phyloP scores from a whole-genome alignment of 2,797 vertebrate genomes.

The Dermochelys coriacea region DNA sequence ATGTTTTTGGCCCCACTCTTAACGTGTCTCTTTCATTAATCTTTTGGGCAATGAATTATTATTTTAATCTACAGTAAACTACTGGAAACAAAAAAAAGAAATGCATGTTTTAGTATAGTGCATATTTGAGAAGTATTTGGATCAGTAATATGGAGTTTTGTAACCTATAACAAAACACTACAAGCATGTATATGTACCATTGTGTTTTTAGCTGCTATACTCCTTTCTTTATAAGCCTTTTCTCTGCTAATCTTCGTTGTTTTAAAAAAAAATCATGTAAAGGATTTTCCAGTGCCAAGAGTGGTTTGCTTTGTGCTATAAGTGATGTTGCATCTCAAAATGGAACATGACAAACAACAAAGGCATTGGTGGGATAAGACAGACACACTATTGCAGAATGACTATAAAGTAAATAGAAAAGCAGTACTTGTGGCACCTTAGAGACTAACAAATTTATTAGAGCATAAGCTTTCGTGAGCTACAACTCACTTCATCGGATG shows the following conservation, averaged over 20 bases:
- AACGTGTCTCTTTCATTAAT: background rate
- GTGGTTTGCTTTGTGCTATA: background rate
- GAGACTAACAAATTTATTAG: too few species aligned
- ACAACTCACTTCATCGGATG: too few species aligned
- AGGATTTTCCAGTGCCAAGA: background rate
- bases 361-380: background rate
- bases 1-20: background rate
- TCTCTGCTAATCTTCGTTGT: background rate
- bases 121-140: background rate
- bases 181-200: background rate
- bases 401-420: background rate
- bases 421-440: too few species aligned
- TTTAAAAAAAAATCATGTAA: background rate
- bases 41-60: background rate
- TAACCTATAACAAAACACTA: background rate
- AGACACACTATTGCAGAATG: background rate
- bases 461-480: too few species aligned
- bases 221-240: background rate
- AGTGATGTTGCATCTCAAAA: background rate
- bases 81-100: too few species aligned
- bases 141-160: background rate
- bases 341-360: background rate
- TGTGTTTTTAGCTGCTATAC: background rate
- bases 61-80: too few species aligned
- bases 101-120: too few species aligned